Percentiles rank a stretch among this genome's conserved stretches.
Evolutionary conservation across 2,797 vertebrate species (phyloP).

Genomic region (Heterohyrax brucei): DNA sequence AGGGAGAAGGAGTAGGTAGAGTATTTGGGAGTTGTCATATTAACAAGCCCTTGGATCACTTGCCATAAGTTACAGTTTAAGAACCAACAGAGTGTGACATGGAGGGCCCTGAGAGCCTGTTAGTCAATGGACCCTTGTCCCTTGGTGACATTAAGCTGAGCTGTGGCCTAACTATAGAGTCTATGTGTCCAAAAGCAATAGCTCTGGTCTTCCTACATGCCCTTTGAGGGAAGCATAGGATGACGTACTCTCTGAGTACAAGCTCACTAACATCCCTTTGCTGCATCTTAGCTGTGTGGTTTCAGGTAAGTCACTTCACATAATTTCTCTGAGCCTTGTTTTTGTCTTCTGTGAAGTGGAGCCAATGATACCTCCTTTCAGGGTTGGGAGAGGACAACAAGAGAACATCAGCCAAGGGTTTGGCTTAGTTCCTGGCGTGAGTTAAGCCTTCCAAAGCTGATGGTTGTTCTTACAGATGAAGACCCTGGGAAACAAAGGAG

Average conservation of each 20-base stretch:
- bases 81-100: too few relatives aligned
- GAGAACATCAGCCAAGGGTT: not conserved
- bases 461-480: not conserved
- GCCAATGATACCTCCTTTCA: not conserved
- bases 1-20: not conserved
- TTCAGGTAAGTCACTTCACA: not conserved
- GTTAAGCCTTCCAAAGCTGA: not conserved
- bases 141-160: not conserved
- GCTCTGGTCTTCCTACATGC: not conserved
- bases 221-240: not conserved
- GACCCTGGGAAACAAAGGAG: not conserved
- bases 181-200: not conserved
- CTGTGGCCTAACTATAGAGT: not conserved
- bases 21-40: too few relatives aligned
- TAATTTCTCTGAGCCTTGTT: slow-evolving; percentile 28
- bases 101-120: not conserved
- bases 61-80: too few relatives aligned
- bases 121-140: not conserved
- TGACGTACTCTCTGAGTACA: not conserved
- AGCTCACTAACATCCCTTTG: not conserved
- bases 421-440: not conserved
- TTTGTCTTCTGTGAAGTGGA: slow-evolving; percentile 56
- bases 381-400: not conserved
- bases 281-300: not conserved
- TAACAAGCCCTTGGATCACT: too few relatives aligned